phyloP scores from a whole-genome alignment of 2,888 invertebrate species.

The Antitype chi region DNA sequence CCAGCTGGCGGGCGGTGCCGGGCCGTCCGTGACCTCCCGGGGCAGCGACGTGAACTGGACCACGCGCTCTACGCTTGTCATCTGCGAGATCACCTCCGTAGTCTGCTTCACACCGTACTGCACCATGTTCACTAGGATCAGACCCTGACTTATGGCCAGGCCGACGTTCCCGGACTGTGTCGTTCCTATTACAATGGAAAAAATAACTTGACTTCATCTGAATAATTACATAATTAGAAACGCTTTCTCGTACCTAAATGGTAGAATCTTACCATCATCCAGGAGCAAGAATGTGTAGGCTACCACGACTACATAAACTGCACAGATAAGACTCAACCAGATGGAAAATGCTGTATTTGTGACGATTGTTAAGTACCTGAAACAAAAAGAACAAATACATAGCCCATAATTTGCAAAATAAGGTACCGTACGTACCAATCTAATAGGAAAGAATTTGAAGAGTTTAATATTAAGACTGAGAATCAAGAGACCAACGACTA shows the following conservation, averaged over 20 bases:
- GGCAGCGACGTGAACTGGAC: constrained; percentile 94
- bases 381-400: constrained; percentile 55
- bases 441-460: neutral
- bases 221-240: neutral
- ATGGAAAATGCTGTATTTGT: constrained; percentile 92
- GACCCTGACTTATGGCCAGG: constrained; percentile 93
- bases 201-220: neutral
- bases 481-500: neutral
- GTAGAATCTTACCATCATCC: constrained; percentile 87
- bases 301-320: constrained; percentile 91
- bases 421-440: neutral
- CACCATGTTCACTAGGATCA: constrained; percentile 94
- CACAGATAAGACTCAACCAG: constrained; percentile 92
- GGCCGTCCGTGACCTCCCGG: constrained; percentile 92
- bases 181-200: constrained; percentile 77
- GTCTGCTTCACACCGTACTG: constrained; percentile 95
- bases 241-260: neutral
- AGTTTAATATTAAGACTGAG: neutral
- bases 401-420: neutral
- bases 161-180: constrained; percentile 93
- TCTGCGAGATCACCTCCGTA: constrained; percentile 94
- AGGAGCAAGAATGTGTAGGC: constrained; percentile 92
- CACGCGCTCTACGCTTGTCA: constrained; percentile 96
- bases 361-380: constrained; percentile 91
- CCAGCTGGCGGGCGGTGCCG: constrained; percentile 91